These are phyloP conservation scores for Sebastolobus alascanus DNA, from an alignment of 2,797 vertebrate genomes.

Conservation along the genomic window DNA sequence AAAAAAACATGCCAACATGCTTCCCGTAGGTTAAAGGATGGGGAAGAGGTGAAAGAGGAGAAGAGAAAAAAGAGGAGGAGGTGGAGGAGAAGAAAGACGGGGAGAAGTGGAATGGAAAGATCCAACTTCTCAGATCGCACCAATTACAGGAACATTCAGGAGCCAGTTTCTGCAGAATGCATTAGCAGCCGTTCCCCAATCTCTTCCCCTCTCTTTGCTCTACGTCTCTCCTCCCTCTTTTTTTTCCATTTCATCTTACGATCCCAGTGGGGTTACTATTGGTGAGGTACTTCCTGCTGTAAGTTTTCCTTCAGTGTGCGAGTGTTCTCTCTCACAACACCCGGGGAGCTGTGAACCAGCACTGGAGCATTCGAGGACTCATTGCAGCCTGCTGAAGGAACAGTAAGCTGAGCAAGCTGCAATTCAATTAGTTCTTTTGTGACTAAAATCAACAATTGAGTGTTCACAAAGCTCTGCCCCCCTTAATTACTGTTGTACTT, in stretches of 20 bases:
- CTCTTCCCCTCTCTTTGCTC: constrained; percentile 47
- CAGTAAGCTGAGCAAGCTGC: constrained; percentile 11
- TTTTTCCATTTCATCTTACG: constrained; percentile 77
- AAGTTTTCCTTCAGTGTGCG: constrained; percentile 68
- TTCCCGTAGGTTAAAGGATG: constrained; percentile 55
- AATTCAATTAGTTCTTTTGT: no score
- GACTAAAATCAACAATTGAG: background rate
- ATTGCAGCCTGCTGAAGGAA: constrained; percentile 29
- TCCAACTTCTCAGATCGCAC: constrained; percentile 71
- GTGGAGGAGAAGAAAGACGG: constrained; percentile 40
- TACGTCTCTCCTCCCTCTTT: constrained; percentile 32
- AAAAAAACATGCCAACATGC: constrained; percentile 25
- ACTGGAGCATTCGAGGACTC: constrained; percentile 46
- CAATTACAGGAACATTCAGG: constrained; percentile 82
- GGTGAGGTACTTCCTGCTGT: constrained; percentile 85
- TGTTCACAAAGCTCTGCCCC: no score
- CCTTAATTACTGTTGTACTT: no score
- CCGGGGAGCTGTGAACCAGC: constrained; percentile 75
- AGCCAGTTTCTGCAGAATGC: constrained; percentile 80
- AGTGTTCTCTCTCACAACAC: constrained; percentile 62
- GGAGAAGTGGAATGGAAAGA: constrained; percentile 69
- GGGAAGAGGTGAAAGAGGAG: constrained; percentile 52
- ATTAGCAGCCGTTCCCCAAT: constrained; percentile 74
- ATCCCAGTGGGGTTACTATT: constrained; percentile 81
- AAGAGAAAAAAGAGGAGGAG: constrained; percentile 20